phyloP scores from a whole-genome alignment of 2,888 invertebrate species.

The Lasioglossum villosulum region DNA sequence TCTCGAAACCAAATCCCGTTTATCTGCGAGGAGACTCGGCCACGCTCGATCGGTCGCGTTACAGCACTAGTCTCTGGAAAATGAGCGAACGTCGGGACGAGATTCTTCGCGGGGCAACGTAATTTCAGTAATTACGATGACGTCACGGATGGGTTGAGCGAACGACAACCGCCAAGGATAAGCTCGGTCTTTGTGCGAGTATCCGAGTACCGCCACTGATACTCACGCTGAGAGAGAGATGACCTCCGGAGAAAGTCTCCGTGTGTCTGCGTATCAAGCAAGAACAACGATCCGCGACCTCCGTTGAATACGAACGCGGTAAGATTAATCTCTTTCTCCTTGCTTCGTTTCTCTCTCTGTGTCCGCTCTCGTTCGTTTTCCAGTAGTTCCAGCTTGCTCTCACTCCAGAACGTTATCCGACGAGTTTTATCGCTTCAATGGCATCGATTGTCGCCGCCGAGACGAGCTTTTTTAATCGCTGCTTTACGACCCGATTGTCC shows the following conservation, averaged over 20 bases:
- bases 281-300: conserved; percentile 31
- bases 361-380: conserved; percentile 20
- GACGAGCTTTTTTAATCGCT: conserved; percentile 26
- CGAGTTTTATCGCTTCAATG: conserved; percentile 62
- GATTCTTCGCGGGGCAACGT: conserved; percentile 49
- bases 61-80: neutral
- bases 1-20: neutral
- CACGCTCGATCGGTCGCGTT: neutral
- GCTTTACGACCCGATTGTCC: neutral
- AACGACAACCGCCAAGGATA: conserved; percentile 46
- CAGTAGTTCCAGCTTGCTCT: conserved; percentile 15
- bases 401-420: conserved; percentile 25
- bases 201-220: neutral
- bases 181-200: conserved; percentile 36
- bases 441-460: conserved; percentile 26
- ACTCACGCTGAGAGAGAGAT: conserved; percentile 8
- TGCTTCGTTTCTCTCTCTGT: neutral
- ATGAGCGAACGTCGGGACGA: conserved; percentile 2
- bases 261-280: conserved; percentile 16
- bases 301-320: conserved; percentile 39
- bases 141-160: conserved; percentile 56
- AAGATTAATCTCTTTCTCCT: conserved; percentile 38
- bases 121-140: conserved; percentile 66
- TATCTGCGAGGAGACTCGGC: neutral
- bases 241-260: conserved; percentile 41